A percentile compares a stretch with the other conserved stretches of the same genome.
Evolutionary conservation across 2,797 vertebrate genomes (phyloP).

Genomic region (Onychomys torridus): DNA sequence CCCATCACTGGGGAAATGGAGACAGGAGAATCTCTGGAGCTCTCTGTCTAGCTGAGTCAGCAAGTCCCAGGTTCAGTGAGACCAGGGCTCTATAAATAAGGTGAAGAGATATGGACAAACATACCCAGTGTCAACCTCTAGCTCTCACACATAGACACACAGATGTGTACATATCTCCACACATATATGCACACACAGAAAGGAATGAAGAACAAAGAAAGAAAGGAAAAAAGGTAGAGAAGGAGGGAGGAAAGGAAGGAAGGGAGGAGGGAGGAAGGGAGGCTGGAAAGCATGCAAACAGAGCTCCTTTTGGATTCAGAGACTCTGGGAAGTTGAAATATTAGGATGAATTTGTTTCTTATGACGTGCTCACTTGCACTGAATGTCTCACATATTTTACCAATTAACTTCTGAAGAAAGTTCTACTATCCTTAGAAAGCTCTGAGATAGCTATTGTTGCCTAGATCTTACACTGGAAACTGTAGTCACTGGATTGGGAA

Average conservation of each 20-base stretch:
- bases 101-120: neutral
- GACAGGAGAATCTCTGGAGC: neutral
- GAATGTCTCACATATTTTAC: neutral
- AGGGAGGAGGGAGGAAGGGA: too few species aligned
- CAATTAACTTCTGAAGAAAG: neutral
- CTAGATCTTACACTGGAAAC: neutral
- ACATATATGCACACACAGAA: neutral
- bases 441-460: neutral
- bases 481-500: neutral
- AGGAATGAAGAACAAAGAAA: neutral
- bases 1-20: neutral
- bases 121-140: neutral
- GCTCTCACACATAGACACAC: neutral
- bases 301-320: neutral
- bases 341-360: neutral
- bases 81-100: neutral
- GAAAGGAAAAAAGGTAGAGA: too few species aligned
- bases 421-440: neutral
- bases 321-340: neutral
- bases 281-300: too few species aligned
- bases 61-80: neutral
- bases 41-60: neutral
- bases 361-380: neutral
- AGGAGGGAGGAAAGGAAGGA: neutral
- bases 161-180: neutral